Base-by-base conservation (phyloP, 30 jellyfish, hydroid and myxozoan species). In the Chironex yamaguchii region DNA sequence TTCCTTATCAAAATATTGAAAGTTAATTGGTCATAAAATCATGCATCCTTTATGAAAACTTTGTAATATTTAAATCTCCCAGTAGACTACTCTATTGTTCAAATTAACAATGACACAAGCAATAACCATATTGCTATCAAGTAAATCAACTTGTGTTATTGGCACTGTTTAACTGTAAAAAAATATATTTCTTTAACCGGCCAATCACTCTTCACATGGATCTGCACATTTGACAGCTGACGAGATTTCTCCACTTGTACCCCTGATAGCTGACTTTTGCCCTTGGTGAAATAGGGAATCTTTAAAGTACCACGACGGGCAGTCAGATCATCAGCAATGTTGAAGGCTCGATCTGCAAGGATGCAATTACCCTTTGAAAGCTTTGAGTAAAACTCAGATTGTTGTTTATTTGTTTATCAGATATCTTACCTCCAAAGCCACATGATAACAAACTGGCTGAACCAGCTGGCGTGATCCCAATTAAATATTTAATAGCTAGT, bases 371-470 rank as follows among this genome's bases (percentile, higher is more conserved):
- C 92, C 66, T 29, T n/a, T 11, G 51, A 48, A 2, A 81, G 48
- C 76, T 62, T 81, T 25, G 66, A 72, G 17, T 65, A 53, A 81
- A 81, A 81, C 17, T 86, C 92, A 64, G 92, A 64, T 36, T 67
- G 34, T 28, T 36, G 27, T 64, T 68, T 81, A 81, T 81, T 51
- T 81, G 34, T 51, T 81, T 63, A 64, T 81, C 92, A 2, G 92
- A 81, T 33, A 66, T 86, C 42, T 76, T 65, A 23, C 92, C 92
- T 25, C 87, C 92, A 85, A 85, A 81, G 62, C 92, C 92, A 32
- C 67, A 36, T 0, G 92, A 81, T 36, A 81, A 76, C 28, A 81
- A 81, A 49, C 42, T 33, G 49, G 33, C 79, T 9, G 87, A 66
- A 28, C 79, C 89, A 25, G 89, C 89, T 52, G 89, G 89, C 62